phyloP scores from a whole-genome alignment of 2,797 vertebrate genomes.

The Myioborus miniatus region DNA sequence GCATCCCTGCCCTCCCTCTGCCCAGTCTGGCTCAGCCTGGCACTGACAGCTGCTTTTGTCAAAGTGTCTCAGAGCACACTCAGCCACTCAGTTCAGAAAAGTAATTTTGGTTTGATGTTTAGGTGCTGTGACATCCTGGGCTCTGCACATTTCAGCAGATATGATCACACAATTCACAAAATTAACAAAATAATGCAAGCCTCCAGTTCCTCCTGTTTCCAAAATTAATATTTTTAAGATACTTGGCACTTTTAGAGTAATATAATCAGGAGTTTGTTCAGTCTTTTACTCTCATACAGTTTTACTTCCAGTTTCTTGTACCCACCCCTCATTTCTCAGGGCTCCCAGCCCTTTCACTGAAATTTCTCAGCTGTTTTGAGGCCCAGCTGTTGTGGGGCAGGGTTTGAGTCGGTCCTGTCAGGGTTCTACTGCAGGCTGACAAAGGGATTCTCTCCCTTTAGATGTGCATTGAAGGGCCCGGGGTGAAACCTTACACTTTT shows the following conservation, averaged over 20 bases:
- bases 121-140: background rate
- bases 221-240: background rate
- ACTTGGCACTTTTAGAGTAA: background rate
- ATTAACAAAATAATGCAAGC: background rate
- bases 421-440: background rate
- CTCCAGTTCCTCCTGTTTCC: background rate
- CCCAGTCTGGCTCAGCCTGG: background rate
- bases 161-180: background rate
- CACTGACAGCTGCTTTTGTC: background rate
- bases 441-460: background rate
- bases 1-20: background rate
- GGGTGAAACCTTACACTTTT: background rate
- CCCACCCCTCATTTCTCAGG: background rate
- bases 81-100: background rate
- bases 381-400: background rate
- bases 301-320: background rate
- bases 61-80: background rate
- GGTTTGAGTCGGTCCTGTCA: background rate
- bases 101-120: background rate
- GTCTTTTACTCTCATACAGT: background rate
- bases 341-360: background rate
- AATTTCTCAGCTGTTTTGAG: background rate
- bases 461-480: background rate
- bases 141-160: background rate
- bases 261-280: background rate